Base-by-base conservation (phyloP, 2,113 vertebrate species). In the Phyllostomus hastatus region DNA sequence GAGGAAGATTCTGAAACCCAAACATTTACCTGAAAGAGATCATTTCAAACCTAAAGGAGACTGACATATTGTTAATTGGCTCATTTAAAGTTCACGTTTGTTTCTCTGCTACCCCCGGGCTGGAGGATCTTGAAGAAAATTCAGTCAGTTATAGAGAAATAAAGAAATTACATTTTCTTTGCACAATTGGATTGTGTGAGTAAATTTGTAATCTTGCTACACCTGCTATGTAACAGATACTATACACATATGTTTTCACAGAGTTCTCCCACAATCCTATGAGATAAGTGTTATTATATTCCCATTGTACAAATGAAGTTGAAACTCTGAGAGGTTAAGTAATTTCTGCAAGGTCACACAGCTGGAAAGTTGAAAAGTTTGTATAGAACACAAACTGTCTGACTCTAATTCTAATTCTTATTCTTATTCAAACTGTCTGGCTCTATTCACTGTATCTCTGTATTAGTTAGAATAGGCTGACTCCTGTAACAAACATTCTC, bases 31-130 rank as follows among this genome's bases (percentile, higher is more conserved):
- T 97, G 95, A 75, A 92, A 96, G 83, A 96, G 69, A 89, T 75
- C 28, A 24, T 70, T 94, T 90, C 70, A 87, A 95, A 91, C 69
- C 66, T 90, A 89, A 86, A 97, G 82, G 86, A 98, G 89, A 91
- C 79, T 95, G 91, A 80, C 97, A 98, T 97, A 97, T 91, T 98
- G 97, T 94, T 97, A 97, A 98, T 95, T 95, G 95, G n/a, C 70
- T 97, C 96, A 96, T 96, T 97, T 94, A 94, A 96, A 96, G 97
- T 97, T 98, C 97, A 98, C 50, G 0, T 96, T 97, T 96, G 79
- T 96, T 97, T 97, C 75, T 57, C 38, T 93, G 79, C 79, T 96
- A 97, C 93, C 95, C 87, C 86, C 91, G 57, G 95, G 97, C 97
- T 97, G 75, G 61, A 69, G 79, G 76, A 96, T 96, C 83, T 96